Base-by-base conservation (phyloP, 1,140 invertebrate genomes). In the Lordiphosa collinella region DNA sequence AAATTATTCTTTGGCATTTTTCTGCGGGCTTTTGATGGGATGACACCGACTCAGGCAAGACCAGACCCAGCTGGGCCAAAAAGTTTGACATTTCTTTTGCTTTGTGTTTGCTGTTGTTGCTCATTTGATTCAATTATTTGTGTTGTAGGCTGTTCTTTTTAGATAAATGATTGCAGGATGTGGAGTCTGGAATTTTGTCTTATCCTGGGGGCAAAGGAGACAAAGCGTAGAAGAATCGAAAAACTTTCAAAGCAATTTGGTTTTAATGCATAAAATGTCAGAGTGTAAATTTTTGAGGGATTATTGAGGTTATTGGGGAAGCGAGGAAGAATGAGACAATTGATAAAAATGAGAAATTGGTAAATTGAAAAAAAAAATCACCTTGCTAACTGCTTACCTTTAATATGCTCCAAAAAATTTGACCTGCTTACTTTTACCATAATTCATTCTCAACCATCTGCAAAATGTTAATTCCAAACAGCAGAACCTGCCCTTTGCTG, bases 1-100 rank as follows among this genome's bases (percentile, higher is more conserved):
- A 80, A 82, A 82, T 80, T 80, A 82, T 75, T 75, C 71, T 59
- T 49, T 54, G 60, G 69, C 47, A 67, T 52, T 66, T 66, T 62
- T 48, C 16, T 68, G 59, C 64, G 53, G 48, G 65, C 65, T 68
- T 56, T 57, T 53, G 53, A 58, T 54, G 29, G 29, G 6, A 25
- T n/a, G 12, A 44, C 41, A 29, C n/a, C 11, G 22, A 31, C 18
- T 8, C 18, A 49, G 61, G 60, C 29, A 40, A 55, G 13, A 48
- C 22, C 13, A 44, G 32, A 37, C 57, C 31, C 60, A 79, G 75
- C 59, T 79, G 75, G 50, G 76, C 53, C 75, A 55, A 74, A 80
- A 46, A 66, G 66, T 66, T 66, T 56, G 62, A 66, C 63, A 66
- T 66, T 66, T 66, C 62, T 63, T 57, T 50, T 52, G 53, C 44